A percentile compares a stretch with the other conserved stretches of the same genome.
Conservation (phyloP, 2,797 vertebrate genomes). For the Botia kubotai region DNA sequence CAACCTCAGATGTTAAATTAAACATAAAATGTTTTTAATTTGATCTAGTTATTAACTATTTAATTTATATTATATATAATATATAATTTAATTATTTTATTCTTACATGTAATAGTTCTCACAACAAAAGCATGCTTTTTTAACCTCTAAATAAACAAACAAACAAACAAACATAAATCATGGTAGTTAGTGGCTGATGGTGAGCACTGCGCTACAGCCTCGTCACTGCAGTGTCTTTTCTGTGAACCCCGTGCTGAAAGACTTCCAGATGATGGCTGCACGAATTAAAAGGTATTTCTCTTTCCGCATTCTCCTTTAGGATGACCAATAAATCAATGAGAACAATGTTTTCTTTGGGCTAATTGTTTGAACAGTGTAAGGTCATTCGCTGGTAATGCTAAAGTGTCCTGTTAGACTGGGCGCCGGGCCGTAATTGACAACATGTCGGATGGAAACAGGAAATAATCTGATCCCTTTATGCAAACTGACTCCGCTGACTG, state of each 20-base stretch:
- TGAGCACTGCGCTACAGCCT: constrained; percentile 40
- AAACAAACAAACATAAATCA: no score
- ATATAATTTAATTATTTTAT: no score
- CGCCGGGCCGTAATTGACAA: constrained; percentile 57
- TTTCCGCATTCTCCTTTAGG: constrained; percentile 6
- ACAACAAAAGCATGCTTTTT: no score
- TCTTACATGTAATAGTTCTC: no score
- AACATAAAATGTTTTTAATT: no score
- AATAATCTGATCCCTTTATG: constrained; percentile 56
- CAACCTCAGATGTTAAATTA: no score
- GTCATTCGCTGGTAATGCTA: constrained; percentile 36
- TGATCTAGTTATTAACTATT: no score
- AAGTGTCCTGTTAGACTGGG: constrained; percentile 48
- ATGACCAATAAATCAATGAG: constrained; percentile 57
- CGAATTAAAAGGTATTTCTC: constrained; percentile 5
- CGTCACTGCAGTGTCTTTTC: constrained; percentile 39
- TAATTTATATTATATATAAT: no score
- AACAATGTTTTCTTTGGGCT: constrained; percentile 57
- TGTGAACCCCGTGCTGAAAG: constrained; percentile 45
- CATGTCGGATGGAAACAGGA: constrained; percentile 58
- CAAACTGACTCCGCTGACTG: constrained; percentile 52
- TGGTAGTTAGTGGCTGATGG: constrained; percentile 16
- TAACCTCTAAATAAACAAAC: no score
- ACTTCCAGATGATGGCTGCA: constrained; percentile 54
- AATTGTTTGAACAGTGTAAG: constrained; percentile 49